These are phyloP conservation scores for Coregonus sp. DNA, from an alignment of 2,797 vertebrate genomes.

Conservation along the genomic window DNA sequence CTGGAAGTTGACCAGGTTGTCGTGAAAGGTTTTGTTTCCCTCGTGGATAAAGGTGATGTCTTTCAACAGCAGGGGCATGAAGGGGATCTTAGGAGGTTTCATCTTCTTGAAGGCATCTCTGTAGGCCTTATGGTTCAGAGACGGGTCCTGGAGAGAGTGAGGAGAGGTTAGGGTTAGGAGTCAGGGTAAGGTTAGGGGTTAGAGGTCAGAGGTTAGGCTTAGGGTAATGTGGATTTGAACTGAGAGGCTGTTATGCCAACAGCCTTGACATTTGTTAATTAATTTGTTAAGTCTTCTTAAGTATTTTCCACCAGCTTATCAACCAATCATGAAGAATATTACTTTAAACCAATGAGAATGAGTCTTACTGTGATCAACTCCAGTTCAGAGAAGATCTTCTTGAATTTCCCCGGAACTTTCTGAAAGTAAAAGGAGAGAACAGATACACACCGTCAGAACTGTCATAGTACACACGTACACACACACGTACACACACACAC, in stretches of 20 bases:
- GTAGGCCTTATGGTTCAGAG: conserved; percentile 98
- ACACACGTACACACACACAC: no score
- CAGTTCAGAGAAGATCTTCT: conserved; percentile 97
- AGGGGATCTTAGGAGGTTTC: conserved; percentile 98
- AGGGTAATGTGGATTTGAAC: not conserved
- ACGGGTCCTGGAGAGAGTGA: conserved; percentile 83
- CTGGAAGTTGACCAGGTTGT: conserved; percentile 98
- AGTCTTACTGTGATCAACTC: conserved; percentile 94
- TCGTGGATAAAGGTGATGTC: conserved; percentile 98
- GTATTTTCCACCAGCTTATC: not conserved
- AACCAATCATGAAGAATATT: not conserved
- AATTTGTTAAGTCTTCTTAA: no score
- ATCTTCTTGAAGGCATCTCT: conserved; percentile 97
- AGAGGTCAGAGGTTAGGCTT: not conserved
- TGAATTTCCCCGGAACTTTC: conserved; percentile 98
- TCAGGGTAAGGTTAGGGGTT: not conserved
- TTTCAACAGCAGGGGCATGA: conserved; percentile 97
- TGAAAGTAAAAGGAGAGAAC: conserved; percentile 57
- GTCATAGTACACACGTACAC: not conserved
- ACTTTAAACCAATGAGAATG: conserved; percentile 11
- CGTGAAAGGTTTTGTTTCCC: conserved; percentile 98
- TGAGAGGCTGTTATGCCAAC: no score
- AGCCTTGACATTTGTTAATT: not conserved
- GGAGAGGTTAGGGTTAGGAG: no score
- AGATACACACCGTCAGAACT: not conserved